These are phyloP conservation scores for Periophthalmus modestus DNA, from an alignment of 2,113 vertebrate genomes.

Conservation along the genomic window DNA sequence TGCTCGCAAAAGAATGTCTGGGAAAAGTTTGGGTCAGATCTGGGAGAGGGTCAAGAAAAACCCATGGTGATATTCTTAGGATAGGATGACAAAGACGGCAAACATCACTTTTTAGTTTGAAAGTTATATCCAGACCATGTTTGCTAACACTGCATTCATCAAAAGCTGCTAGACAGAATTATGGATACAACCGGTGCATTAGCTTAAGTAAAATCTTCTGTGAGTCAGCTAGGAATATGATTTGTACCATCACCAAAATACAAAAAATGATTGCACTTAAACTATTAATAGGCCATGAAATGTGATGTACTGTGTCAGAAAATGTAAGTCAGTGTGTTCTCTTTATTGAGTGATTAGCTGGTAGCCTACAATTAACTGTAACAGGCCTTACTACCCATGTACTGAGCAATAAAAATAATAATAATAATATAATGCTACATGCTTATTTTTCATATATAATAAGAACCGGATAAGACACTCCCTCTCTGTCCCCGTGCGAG, in stretches of 20 bases:
- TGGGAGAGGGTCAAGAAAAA: constrained; percentile 3
- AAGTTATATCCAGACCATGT: neutral
- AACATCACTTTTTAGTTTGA: neutral
- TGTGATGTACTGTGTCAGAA: too few species aligned
- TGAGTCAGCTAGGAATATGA: neutral
- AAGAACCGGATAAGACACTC: too few species aligned
- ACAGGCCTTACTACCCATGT: too few species aligned
- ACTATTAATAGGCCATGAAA: too few species aligned
- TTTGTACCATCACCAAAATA: neutral
- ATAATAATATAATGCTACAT: too few species aligned
- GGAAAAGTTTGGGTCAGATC: constrained; percentile 63
- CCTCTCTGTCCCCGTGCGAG: too few species aligned
- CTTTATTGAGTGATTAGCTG: too few species aligned
- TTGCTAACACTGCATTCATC: constrained; percentile 3
- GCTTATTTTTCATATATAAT: too few species aligned
- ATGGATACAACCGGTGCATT: neutral
- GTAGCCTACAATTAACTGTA: neutral
- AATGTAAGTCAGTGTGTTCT: too few species aligned
- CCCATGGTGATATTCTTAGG: constrained; percentile 46
- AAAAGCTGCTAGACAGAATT: neutral
- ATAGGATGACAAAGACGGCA: constrained; percentile 29
- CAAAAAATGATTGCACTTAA: neutral
- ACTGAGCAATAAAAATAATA: too few species aligned
- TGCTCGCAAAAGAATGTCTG: constrained; percentile 71
- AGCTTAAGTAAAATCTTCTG: neutral